Evolutionary conservation across 2,888 invertebrate genomes (phyloP).

Genomic region (Molorchus minor): DNA sequence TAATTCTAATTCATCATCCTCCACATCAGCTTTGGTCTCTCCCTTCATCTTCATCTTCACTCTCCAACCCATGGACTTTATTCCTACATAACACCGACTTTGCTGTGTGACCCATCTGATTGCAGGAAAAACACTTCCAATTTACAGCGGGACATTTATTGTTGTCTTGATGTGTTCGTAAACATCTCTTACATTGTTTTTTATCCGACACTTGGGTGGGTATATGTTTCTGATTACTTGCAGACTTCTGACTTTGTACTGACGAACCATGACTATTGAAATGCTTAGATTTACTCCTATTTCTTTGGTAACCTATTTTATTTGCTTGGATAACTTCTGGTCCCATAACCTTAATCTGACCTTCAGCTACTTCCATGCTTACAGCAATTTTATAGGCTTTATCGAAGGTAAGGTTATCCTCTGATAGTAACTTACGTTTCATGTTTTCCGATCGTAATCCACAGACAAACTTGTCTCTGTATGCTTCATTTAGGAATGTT

Average conservation of each 20-base stretch:
- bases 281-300: no score
- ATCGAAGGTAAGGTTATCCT: constrained; percentile 20
- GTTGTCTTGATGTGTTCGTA: constrained; percentile 8
- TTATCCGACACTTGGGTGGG: background rate
- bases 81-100: constrained; percentile 25
- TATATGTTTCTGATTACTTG: background rate
- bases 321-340: no score
- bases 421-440: constrained; percentile 33
- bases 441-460: constrained; percentile 34
- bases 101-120: constrained; percentile 28
- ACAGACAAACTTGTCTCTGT: constrained; percentile 39
- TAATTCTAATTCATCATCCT: constrained; percentile 15
- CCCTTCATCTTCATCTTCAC: background rate
- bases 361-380: no score
- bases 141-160: constrained; percentile 25
- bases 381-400: background rate
- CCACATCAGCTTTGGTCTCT: no score
- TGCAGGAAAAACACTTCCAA: constrained; percentile 27
- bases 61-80: constrained; percentile 2
- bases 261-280: background rate
- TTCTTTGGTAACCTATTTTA: no score
- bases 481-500: constrained; percentile 41
- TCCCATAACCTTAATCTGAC: no score
- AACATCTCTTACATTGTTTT: constrained; percentile 16
- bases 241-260: background rate